Evolutionary conservation across 2,888 invertebrate species (phyloP), one percentile per base, ranked within the genome.

Genomic region (Schrankia costaestrigalis): DNA sequence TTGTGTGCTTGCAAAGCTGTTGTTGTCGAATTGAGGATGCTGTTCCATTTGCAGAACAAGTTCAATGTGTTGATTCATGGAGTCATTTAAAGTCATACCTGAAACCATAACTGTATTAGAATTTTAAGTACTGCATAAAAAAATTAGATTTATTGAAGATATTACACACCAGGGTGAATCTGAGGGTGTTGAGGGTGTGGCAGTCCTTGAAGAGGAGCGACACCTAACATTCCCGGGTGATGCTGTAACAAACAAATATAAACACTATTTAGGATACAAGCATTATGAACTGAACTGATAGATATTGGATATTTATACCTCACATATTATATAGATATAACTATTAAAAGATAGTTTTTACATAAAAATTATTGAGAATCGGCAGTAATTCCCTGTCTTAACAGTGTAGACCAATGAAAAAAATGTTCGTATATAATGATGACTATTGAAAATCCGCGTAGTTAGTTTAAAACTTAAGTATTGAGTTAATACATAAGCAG

Each of bases 121-220:
- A 31, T n/a, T 17, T 12, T 9, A 5, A 1, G 10, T 18, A 12
- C n/a, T 17, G 13, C 14, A 25, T 10, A 11, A 9, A 4, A 2
- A 11, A 11, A 12, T n/a, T 1, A 11, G 8, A 13, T 11, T n/a
- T 9, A 13, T 21, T 10, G 14, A 14, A 4, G 25, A 19, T 7
- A 19, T 14, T 35, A 67, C 66, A 44, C 41, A 88, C 89, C 87
- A 48, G 87, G 88, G 54, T 89, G 88, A 40, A 89, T 71, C 62
- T 85, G 88, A n/a, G 87, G 78, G 52, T 88, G 89, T 50, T 89
- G 90, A 10, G 90, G 90, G 64, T 91, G 91, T 22, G 90, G 87
- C 44, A 89, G 55, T 21, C 87, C 86, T 56, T 88, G 88, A 36
- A 89, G 50, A 11, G 83, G 87, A 11, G 79, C 83, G 27, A 88